Evolutionary conservation across 2,888 invertebrate genomes (phyloP).

Genomic region (Apomyelois bistriatella): DNA sequence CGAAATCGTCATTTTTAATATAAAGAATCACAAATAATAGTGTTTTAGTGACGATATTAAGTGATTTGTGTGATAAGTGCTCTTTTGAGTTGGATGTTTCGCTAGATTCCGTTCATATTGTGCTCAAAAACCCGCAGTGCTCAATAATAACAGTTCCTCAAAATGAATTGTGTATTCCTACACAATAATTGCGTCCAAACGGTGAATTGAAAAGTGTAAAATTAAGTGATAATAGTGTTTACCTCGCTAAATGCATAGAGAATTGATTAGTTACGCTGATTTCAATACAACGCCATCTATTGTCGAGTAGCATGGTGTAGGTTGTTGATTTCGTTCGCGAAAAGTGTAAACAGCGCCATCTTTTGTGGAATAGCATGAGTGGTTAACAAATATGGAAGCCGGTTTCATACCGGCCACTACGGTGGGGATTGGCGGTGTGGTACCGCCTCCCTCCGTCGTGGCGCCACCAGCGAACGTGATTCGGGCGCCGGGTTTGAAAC

Average conservation of each 20-base stretch:
- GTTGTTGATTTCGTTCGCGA: slow-evolving; percentile 22
- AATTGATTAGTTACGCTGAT: slow-evolving; percentile 25
- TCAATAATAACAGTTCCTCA: slow-evolving; percentile 51
- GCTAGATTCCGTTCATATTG: slow-evolving; percentile 30
- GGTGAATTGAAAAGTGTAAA: slow-evolving; percentile 49
- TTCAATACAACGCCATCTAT: slow-evolving; percentile 2
- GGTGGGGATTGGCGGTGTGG: slow-evolving; percentile 36
- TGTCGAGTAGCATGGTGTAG: slow-evolving; percentile 17
- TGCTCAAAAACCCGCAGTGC: slow-evolving; percentile 26
- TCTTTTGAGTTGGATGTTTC: not conserved
- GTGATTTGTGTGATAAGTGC: slow-evolving; percentile 14
- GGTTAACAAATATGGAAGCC: slow-evolving; percentile 64
- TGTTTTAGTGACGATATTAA: slow-evolving; percentile 7
- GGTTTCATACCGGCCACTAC: slow-evolving; percentile 67
- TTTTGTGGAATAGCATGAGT: slow-evolving; percentile 46
- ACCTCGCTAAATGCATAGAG: slow-evolving; percentile 23
- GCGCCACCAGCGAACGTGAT: slow-evolving; percentile 83
- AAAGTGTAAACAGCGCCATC: slow-evolving; percentile 48
- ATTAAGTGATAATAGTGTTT: slow-evolving; percentile 23
- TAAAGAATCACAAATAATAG: slow-evolving; percentile 10
- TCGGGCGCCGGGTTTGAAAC: slow-evolving; percentile 87
- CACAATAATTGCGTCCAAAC: slow-evolving; percentile 45
- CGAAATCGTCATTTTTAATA: slow-evolving; percentile 21
- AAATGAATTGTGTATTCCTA: slow-evolving; percentile 49
- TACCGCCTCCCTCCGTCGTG: slow-evolving; percentile 49